Evolutionary conservation across 1,140 invertebrate species (phyloP), one percentile per base, ranked within the genome.

Genomic region (Drosophila auraria): DNA sequence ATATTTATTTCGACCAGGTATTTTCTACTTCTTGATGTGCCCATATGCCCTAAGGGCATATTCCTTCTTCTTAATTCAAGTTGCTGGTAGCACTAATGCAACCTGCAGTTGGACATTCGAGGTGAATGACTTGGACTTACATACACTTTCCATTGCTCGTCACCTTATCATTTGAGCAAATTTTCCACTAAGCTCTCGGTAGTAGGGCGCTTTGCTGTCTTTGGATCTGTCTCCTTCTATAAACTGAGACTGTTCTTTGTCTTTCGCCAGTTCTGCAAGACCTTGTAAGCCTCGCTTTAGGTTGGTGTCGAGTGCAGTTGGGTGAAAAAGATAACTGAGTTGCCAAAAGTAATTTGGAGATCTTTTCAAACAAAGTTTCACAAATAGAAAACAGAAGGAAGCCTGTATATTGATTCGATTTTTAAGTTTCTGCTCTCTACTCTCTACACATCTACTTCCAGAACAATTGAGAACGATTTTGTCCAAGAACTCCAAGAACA

Each of bases 151-250:
- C 38, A 40, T 42, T 27, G 20, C 23, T 47, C 11, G 23, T 54
- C 36, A 47, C 51, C 71, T 50, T 45, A 58, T 72, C 80, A 76
- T 68, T 80, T 87, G 70, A 64, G 83, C 70, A 87, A 87, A 86
- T 82, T 82, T 86, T 70, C 64, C 79, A 83, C 79, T 78, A 81
- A 84, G 73, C 66, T 71, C 70, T 86, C 36, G 62, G 49, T 45
- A 71, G 38, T 63, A 50, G 79, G 70, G 14, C 69, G 71, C 64
- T 75, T 49, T 45, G 40, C 23, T 30, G 56, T 76, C 61, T 40
- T 58, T 20, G 25, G 27, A 25, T 38, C 12, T 44, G 51, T 27
- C 47, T 45, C 30, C 9, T 17, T 7, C 47, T 45, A 68, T 68
- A 86, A 86, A 50, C 54, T 51, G 74, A 71, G 63, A 86, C 58